phyloP scores from a whole-genome alignment of 2,113 vertebrate genomes.

The Pampusana beccarii region DNA sequence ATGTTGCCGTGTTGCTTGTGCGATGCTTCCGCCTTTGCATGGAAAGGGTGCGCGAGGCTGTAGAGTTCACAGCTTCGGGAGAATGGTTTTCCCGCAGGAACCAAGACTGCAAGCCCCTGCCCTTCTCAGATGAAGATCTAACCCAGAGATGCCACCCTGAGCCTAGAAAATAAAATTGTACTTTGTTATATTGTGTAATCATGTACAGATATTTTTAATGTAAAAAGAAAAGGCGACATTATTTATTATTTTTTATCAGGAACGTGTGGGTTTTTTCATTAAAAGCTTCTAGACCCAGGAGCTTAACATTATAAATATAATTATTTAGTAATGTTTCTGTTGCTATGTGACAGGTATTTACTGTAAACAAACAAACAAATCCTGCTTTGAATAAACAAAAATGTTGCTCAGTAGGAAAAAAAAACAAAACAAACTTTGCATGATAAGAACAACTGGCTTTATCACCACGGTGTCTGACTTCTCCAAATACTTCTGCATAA shows the following conservation, averaged over 20 bases:
- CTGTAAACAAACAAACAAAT: slow-evolving; percentile 28
- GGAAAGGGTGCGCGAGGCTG: not conserved
- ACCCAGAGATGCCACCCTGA: slow-evolving; percentile 8
- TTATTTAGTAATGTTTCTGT: slow-evolving; percentile 64
- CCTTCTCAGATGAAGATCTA: not conserved
- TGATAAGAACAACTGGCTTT: not conserved
- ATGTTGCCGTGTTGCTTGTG: not conserved
- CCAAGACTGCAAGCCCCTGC: not conserved
- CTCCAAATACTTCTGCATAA: not conserved
- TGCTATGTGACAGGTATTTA: slow-evolving; percentile 61
- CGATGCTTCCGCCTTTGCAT: slow-evolving; percentile 20
- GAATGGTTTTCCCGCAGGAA: not conserved
- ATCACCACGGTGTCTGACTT: not conserved
- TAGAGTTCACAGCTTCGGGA: not conserved
- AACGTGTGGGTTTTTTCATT: not conserved
- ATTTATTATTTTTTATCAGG: slow-evolving; percentile 73
- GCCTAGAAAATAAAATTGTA: not conserved
- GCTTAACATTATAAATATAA: slow-evolving; percentile 30
- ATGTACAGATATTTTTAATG: slow-evolving; percentile 65
- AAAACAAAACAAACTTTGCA: not conserved
- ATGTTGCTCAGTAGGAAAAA: not conserved
- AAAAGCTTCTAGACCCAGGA: slow-evolving; percentile 42
- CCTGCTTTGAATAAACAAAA: slow-evolving; percentile 16
- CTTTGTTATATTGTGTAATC: slow-evolving; percentile 49
- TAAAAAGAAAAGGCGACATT: slow-evolving; percentile 45